Conservation (phyloP, 53 echinoderm and acorn worm genomes). For the Echinarachnius parma region DNA sequence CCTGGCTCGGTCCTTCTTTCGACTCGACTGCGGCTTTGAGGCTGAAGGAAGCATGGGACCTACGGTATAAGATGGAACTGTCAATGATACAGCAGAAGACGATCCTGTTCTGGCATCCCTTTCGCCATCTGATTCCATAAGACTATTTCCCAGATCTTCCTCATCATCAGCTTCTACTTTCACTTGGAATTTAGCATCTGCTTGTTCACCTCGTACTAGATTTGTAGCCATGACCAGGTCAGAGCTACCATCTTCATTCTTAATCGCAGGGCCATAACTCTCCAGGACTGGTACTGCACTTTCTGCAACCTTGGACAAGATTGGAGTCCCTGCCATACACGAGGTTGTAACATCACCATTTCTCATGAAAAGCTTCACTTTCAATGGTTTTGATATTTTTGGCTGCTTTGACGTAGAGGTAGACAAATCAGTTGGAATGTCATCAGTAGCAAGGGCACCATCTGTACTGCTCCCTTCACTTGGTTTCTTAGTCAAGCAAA, state of each 20-base stretch:
- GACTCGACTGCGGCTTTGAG: constrained; percentile 14
- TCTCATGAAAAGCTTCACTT: constrained; percentile 17
- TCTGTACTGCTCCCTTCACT: background rate
- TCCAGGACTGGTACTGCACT: background rate
- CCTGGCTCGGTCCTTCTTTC: constrained; percentile 58
- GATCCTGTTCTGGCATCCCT: too few relatives aligned
- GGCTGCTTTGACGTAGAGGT: background rate
- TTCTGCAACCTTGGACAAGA: background rate
- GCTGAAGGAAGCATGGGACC: too few relatives aligned
- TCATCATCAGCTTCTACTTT: constrained; percentile 10
- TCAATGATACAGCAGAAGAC: too few relatives aligned
- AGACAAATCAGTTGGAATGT: constrained; percentile 14
- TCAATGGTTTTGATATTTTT: background rate
- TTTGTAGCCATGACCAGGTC: too few relatives aligned
- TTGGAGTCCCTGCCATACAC: too few relatives aligned
- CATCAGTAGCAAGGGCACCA: background rate
- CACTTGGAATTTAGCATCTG: background rate
- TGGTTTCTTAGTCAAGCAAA: constrained; percentile 13
- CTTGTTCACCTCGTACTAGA: too few relatives aligned
- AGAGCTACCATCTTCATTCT: too few relatives aligned
- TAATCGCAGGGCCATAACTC: background rate
- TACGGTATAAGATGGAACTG: too few relatives aligned
- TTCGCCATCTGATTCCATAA: too few relatives aligned
- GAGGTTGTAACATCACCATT: background rate
- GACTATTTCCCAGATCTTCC: too few relatives aligned